Evolutionary conservation across 2,797 vertebrate genomes (phyloP).

Genomic region (Oryzias dopingdopingensis): DNA sequence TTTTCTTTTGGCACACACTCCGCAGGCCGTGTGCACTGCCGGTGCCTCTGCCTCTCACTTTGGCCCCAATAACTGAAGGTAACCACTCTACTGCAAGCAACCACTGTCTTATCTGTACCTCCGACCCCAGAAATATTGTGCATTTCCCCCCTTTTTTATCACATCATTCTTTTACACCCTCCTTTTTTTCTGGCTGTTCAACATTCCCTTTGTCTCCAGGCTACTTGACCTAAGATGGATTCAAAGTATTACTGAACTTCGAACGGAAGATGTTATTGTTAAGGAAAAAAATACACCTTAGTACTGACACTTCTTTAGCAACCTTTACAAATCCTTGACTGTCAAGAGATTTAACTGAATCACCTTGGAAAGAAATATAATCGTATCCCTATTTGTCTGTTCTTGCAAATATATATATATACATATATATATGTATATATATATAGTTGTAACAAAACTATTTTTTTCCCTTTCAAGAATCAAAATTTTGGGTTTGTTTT

Average conservation of each 20-base stretch:
- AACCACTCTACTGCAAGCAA: slow-evolving; percentile 65
- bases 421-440: background rate
- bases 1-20: slow-evolving; percentile 57
- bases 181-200: slow-evolving; percentile 28
- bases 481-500: background rate
- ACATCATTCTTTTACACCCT: slow-evolving; percentile 14
- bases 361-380: background rate
- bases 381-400: background rate
- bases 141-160: slow-evolving; percentile 13
- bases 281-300: slow-evolving; percentile 15
- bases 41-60: slow-evolving; percentile 60
- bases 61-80: slow-evolving; percentile 64
- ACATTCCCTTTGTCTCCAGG: slow-evolving; percentile 54
- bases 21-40: slow-evolving; percentile 56
- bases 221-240: slow-evolving; percentile 49
- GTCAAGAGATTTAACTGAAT: background rate
- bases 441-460: no score
- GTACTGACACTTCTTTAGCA: slow-evolving; percentile 8
- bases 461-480: background rate
- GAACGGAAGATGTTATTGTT: slow-evolving; percentile 4
- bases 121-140: slow-evolving; percentile 49
- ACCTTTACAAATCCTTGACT: slow-evolving; percentile 22
- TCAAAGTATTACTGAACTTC: slow-evolving; percentile 26
- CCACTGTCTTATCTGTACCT: slow-evolving; percentile 60
- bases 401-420: background rate